phyloP scores from a whole-genome alignment of 2,113 vertebrate genomes.

The Bubo bubo region DNA sequence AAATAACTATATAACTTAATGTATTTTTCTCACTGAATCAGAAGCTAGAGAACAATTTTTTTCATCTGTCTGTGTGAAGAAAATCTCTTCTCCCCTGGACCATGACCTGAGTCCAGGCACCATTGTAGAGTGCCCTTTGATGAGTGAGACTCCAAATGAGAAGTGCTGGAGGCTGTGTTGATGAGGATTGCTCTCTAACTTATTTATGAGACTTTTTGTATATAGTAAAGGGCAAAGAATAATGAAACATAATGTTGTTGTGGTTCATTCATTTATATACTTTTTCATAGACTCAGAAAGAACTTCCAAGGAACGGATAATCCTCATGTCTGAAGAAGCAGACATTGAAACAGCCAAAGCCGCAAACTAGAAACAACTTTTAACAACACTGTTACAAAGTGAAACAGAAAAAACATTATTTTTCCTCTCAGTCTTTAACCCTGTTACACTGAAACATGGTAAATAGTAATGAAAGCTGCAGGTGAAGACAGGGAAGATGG shows the following conservation, averaged over 20 bases:
- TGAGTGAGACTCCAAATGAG: slow-evolving; percentile 25
- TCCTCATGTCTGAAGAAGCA: neutral
- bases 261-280: slow-evolving; percentile 21
- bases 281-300: neutral
- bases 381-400: neutral
- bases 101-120: neutral
- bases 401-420: neutral
- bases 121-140: neutral
- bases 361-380: neutral
- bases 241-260: neutral
- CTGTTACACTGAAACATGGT: neutral
- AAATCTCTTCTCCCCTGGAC: neutral
- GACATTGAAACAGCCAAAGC: neutral
- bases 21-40: neutral
- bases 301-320: neutral
- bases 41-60: neutral
- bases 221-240: slow-evolving; percentile 41
- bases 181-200: slow-evolving; percentile 34
- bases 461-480: neutral
- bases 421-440: neutral
- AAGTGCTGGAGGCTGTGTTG: slow-evolving; percentile 14
- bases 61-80: neutral
- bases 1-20: neutral
- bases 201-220: slow-evolving; percentile 39
- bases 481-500: neutral